These are phyloP conservation scores for Cancer borealis DNA, from an alignment of 2,888 invertebrate species.

Conservation along the genomic window DNA sequence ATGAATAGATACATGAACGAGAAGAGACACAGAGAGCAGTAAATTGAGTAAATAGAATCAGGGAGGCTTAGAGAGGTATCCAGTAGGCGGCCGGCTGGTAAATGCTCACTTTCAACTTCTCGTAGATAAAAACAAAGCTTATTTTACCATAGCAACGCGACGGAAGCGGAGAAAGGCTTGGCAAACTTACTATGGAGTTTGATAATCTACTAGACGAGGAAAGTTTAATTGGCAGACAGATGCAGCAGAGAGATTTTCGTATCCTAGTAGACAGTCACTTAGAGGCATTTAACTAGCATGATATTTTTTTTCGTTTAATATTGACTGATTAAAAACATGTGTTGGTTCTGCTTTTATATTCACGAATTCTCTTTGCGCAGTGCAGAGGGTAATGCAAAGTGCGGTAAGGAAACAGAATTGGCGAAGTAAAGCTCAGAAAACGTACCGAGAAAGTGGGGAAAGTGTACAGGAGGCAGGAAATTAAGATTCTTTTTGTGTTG, in stretches of 20 bases:
- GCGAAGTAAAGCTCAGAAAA: background rate
- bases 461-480: slow-evolving; percentile 20
- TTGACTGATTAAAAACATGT: background rate
- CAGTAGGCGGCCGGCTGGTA: background rate
- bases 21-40: background rate
- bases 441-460: background rate
- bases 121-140: background rate
- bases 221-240: slow-evolving; percentile 33
- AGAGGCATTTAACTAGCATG: background rate
- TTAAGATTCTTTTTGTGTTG: slow-evolving; percentile 5
- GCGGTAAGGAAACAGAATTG: background rate
- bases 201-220: background rate
- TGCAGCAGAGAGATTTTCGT: background rate
- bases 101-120: background rate
- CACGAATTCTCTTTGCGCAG: background rate
- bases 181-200: background rate
- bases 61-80: background rate
- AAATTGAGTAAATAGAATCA: background rate
- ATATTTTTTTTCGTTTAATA: background rate
- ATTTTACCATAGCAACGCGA: background rate
- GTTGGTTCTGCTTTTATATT: background rate
- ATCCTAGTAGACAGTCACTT: background rate
- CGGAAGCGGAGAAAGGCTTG: background rate
- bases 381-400: background rate
- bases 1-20: background rate